A percentile compares a stretch with the other conserved stretches of the same genome.
These are phyloP conservation scores for Phalangium opilio DNA, from an alignment of 2,888 invertebrate species.

Conservation along the genomic window DNA sequence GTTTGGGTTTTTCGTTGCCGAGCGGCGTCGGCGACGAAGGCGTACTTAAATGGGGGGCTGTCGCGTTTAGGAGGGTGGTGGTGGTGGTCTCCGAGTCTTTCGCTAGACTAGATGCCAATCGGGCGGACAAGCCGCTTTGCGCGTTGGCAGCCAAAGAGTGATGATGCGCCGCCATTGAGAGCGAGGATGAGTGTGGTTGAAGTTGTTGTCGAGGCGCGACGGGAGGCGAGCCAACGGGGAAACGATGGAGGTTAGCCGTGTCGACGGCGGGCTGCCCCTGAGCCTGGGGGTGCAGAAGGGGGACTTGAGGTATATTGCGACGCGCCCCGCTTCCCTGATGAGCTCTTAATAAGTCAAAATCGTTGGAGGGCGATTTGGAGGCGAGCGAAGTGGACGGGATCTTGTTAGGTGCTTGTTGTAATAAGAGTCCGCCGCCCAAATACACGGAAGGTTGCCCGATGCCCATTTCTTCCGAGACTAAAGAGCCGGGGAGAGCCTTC, in stretches of 20 bases:
- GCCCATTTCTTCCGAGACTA: conserved; percentile 2
- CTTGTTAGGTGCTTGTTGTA: not conserved
- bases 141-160: no score
- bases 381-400: conserved; percentile 12
- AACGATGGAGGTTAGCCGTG: conserved; percentile 14
- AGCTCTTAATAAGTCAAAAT: conserved; percentile 13
- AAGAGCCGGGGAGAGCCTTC: conserved; percentile 9
- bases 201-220: conserved; percentile 2
- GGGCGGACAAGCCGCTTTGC: not conserved
- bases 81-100: conserved; percentile 4
- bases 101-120: conserved; percentile 1
- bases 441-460: no score
- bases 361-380: conserved; percentile 9
- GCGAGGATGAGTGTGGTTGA: not conserved
- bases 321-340: conserved; percentile 12
- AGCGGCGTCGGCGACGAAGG: conserved; percentile 21
- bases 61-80: conserved; percentile 12
- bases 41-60: not conserved
- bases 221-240: conserved; percentile 14
- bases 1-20: conserved; percentile 37
- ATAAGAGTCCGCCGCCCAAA: not conserved
- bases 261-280: conserved; percentile 18
- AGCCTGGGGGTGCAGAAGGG: conserved; percentile 19
- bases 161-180: no score
- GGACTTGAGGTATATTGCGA: conserved; percentile 16